Base-by-base conservation (phyloP, 2,797 vertebrate genomes). In the Peromyscus nudipes region DNA sequence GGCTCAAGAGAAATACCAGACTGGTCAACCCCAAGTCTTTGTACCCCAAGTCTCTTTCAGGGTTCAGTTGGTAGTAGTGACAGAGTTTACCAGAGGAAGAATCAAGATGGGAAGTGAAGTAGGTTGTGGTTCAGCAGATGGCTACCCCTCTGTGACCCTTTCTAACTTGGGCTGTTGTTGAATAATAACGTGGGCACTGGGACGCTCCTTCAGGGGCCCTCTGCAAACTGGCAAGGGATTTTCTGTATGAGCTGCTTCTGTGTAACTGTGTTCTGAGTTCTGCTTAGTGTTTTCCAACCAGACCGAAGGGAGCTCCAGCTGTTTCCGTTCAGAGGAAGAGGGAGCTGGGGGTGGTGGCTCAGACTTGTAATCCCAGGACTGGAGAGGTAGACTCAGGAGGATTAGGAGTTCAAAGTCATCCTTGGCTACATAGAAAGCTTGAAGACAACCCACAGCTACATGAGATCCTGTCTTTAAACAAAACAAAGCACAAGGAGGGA, bases 121-220 rank as follows among this genome's bases (percentile, higher is more conserved):
- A 1, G 92, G 93, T 79, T 95, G 93, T 95, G 97, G 95, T 97
- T 97, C 97, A 93, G 75, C 96, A 91, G 95, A 94, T 97, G 97
- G 94, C 96, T 95, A 83, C 97, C 86, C 40, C 76, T 75, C 96
- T 94, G 94, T 97, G 97, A 97, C 94, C 67, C 95, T 43, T 16
- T 89, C 84, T 79, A n/a, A 80, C 92, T 62, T 0, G 46, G 88
- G 96, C 89, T 97, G 93, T 91, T 96, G 96, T 92, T 87, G 89
- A 97, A 92, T 92, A 73, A 94, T 79, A 75, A 91, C 4, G 0
- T 27, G 93, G 94, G 92, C 79, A 89, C 96, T 89, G 97, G 95
- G 97, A 96, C 97, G 96, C 92, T 88, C 81, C 27, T 4, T 62
- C 6, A 17, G 93, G 46, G 97, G 55, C 92, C 64, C 43, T 55